Conservation (phyloP, 2,113 vertebrate species). For the Diphyllodes magnificus region DNA sequence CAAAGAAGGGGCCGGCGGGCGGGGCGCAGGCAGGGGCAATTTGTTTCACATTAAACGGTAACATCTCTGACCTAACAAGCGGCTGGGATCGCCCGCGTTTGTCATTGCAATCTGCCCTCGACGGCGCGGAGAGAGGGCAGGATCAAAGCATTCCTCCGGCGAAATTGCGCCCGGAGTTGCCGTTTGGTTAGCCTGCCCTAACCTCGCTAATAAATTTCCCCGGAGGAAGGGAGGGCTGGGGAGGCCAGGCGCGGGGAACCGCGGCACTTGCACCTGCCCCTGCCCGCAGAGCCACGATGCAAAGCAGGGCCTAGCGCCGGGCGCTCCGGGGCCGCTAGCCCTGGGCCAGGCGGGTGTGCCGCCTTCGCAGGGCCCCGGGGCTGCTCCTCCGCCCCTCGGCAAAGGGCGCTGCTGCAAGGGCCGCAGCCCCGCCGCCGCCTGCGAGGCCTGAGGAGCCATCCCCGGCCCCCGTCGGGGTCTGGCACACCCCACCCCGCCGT, state of each 20-base stretch:
- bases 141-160: conserved; percentile 89
- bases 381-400: background rate
- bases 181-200: conserved; percentile 75
- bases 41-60: conserved; percentile 39
- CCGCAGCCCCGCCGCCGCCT: no score
- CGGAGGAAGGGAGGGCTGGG: conserved; percentile 19
- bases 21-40: background rate
- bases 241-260: background rate
- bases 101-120: conserved; percentile 42
- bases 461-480: fast-evolving
- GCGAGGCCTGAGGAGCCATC: fast-evolving
- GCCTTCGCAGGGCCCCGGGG: background rate
- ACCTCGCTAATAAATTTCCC: conserved; percentile 80
- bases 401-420: background rate
- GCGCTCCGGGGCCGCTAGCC: background rate
- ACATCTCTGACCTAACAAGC: conserved; percentile 2
- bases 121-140: conserved; percentile 12
- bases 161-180: conserved; percentile 68
- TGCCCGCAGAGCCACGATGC: conserved; percentile 16
- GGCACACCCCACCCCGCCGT: fast-evolving
- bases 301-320: background rate
- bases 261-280: conserved; percentile 77
- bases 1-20: no score
- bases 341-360: background rate
- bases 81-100: conserved; percentile 28